Evolutionary conservation across 1,140 invertebrate genomes (phyloP), one percentile per base, ranked within the genome.

Genomic region (Teleopsis dalmanni): DNA sequence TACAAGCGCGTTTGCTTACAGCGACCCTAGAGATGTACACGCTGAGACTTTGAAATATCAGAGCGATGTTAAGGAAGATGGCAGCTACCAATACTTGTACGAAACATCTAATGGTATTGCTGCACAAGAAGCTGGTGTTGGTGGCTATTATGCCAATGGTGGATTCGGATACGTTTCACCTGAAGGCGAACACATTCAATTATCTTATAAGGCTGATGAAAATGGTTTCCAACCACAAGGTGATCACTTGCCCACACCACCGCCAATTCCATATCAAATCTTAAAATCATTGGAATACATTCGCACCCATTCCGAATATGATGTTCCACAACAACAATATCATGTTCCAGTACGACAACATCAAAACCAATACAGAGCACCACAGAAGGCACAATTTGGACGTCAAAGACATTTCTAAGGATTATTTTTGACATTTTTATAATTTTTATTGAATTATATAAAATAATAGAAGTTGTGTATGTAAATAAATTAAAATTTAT

Each of bases 161-260:
- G 62, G 60, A 14, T 66, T 59, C 0, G 54, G 61, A 34, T 69
- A 61, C 14, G 57, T 59, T 34, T 53, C 54, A 10, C 65, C 65
- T 4, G 74, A 75, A 52, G 75, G 75, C 2, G 64, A 67, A 55
- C 70, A 64, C 2, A 72, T 76, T 49, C 60, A 72, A 22, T 56
- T 81, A 11, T 72, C 73, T 10, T 81, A 80, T 54, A 75, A 73
- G 5, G 80, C 81, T 23, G 80, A 81, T 59, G 80, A 81, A 58
- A 80, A 81, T 51, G 81, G 73, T 1, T 75, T 72, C 62, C 70
- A 71, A 48, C 73, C 77, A 14, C 59, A 64, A 31, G 76, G 76
- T 4, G 73, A 74, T 14, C 76, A 77, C 62, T 51, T 77, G 41
- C 75, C 76, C 10, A 76, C 72, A 1, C 70, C 74, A 2, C 75